These are phyloP conservation scores for Rhynchophorus ferrugineus DNA, from an alignment of 1,140 invertebrate species.

Conservation along the genomic window DNA sequence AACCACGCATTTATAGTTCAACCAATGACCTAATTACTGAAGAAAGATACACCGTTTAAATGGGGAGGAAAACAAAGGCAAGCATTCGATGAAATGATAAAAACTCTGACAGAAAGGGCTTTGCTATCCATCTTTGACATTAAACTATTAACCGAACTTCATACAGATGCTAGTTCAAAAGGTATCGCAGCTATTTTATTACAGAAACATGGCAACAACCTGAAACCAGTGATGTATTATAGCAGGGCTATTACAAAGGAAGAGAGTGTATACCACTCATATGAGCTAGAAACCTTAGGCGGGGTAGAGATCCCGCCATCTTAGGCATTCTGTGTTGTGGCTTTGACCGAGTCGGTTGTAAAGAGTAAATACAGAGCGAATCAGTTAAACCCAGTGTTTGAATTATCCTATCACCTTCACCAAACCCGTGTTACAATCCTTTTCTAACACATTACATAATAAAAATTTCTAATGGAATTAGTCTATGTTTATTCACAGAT, in stretches of 20 bases:
- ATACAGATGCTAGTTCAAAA: background rate
- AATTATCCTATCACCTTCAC: too few species aligned
- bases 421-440: too few species aligned
- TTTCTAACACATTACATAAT: too few species aligned
- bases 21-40: slow-evolving; percentile 28
- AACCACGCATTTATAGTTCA: slow-evolving; percentile 23
- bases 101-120: background rate
- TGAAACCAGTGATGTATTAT: background rate
- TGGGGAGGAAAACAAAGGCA: slow-evolving; percentile 14
- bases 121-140: slow-evolving; percentile 4
- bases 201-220: background rate
- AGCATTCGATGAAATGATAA: slow-evolving; percentile 18
- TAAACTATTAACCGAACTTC: background rate
- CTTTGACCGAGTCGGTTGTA: too few species aligned
- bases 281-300: background rate
- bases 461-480: too few species aligned
- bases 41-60: slow-evolving; percentile 15
- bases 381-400: too few species aligned
- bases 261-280: background rate
- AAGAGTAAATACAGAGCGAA: too few species aligned
- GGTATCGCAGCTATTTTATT: background rate
- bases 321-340: too few species aligned
- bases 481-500: too few species aligned
- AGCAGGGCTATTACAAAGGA: background rate
- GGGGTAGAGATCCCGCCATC: too few species aligned